phyloP scores from a whole-genome alignment of 2,113 vertebrate genomes.

The Corythoichthys intestinalis region DNA sequence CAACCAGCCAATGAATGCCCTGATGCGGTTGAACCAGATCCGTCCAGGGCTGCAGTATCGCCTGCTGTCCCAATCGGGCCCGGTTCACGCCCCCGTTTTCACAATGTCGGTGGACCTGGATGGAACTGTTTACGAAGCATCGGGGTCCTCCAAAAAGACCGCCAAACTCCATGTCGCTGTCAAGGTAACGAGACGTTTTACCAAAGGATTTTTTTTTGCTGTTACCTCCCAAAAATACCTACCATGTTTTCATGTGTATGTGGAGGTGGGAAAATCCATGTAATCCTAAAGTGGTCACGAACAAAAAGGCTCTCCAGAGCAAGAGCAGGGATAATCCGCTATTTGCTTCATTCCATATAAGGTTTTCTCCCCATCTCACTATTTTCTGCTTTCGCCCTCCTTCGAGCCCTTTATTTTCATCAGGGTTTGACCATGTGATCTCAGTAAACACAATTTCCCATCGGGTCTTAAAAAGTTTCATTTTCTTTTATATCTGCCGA shows the following conservation, averaged over 20 bases:
- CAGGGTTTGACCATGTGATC: constrained; percentile 39
- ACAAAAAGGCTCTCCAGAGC: constrained; percentile 67
- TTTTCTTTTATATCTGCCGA: constrained; percentile 12
- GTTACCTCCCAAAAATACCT: not conserved
- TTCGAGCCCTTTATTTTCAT: constrained; percentile 21
- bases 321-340: constrained; percentile 66
- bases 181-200: constrained; percentile 75
- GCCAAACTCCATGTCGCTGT: constrained; percentile 98
- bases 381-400: constrained; percentile 38
- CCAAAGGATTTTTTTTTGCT: not conserved
- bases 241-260: constrained; percentile 6
- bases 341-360: constrained; percentile 60
- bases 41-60: constrained; percentile 97
- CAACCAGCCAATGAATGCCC: constrained; percentile 92
- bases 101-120: constrained; percentile 99
- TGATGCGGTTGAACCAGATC: constrained; percentile 99
- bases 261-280: constrained; percentile 56
- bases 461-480: constrained; percentile 30
- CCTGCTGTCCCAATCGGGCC: constrained; percentile 96
- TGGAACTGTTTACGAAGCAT: constrained; percentile 91
- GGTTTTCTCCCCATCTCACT: constrained; percentile 35
- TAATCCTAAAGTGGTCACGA: constrained; percentile 69
- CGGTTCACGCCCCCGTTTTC: constrained; percentile 97
- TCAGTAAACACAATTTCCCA: constrained; percentile 33
- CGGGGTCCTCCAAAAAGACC: constrained; percentile 97